Conservation (phyloP, 1,140 invertebrate genomes). For the Coenobita brevimanus region DNA sequence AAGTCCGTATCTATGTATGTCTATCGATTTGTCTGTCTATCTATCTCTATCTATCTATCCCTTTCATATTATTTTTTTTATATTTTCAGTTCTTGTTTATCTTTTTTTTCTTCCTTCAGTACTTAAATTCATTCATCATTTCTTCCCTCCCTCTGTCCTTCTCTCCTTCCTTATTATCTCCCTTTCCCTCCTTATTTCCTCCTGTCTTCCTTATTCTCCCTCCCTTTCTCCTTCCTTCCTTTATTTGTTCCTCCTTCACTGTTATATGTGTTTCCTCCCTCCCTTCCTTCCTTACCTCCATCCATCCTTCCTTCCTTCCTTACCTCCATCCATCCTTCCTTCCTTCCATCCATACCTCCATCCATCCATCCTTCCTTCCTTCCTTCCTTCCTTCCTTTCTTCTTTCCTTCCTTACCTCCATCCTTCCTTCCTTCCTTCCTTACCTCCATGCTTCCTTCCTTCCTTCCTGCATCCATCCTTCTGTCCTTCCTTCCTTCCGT, state of each 20-base stretch:
- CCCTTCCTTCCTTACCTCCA: too few relatives aligned
- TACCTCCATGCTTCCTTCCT: not conserved
- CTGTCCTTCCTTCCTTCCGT: not conserved
- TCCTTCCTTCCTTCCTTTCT: not conserved
- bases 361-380: not conserved
- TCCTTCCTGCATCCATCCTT: too few relatives aligned
- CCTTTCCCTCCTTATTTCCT: not conserved
- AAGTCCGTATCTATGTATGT: too few relatives aligned
- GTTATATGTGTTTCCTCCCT: not conserved
- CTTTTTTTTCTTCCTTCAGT: not conserved
- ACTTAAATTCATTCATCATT: not conserved
- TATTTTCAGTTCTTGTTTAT: not conserved
- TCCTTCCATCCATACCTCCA: too few relatives aligned
- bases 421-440: not conserved
- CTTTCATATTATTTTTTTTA: not conserved
- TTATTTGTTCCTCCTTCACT: not conserved
- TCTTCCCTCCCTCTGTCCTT: not conserved
- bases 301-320: too few relatives aligned
- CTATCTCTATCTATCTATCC: conserved; percentile 6
- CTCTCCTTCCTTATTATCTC: too few relatives aligned
- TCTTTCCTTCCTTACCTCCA: not conserved
- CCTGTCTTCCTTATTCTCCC: not conserved
- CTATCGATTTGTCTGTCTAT: not conserved
- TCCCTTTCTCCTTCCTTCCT: not conserved
- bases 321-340: too few relatives aligned